Evolutionary conservation across 2,888 invertebrate genomes (phyloP).

Genomic region (Vanessa cardui): DNA sequence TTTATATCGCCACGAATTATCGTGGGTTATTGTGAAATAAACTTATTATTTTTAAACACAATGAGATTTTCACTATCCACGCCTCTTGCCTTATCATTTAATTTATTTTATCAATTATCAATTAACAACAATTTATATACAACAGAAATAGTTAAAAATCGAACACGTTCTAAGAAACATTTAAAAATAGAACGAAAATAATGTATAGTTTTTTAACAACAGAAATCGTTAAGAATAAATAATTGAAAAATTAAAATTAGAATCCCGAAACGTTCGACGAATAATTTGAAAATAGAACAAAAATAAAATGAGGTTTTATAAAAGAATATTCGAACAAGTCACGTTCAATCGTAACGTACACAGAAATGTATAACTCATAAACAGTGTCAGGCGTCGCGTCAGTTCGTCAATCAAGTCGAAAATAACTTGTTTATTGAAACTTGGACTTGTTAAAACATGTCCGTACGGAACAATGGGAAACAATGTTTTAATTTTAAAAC

Average conservation of each 20-base stretch:
- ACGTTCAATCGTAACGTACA: constrained; percentile 25
- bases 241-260: too few species aligned
- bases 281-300: constrained; percentile 3
- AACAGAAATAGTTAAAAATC: too few species aligned
- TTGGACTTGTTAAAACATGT: constrained; percentile 48
- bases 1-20: constrained; percentile 54
- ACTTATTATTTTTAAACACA: constrained; percentile 67
- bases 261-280: neutral
- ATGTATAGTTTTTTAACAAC: too few species aligned
- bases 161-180: too few species aligned
- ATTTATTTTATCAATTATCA: neutral
- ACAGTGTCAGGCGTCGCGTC: constrained; percentile 50
- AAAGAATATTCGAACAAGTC: constrained; percentile 14
- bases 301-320: constrained; percentile 7
- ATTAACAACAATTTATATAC: neutral
- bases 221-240: too few species aligned
- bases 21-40: constrained; percentile 69
- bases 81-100: neutral
- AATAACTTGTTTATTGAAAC: constrained; percentile 62
- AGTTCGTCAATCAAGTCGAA: constrained; percentile 62
- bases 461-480: constrained; percentile 31
- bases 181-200: too few species aligned
- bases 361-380: constrained; percentile 49
- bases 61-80: constrained; percentile 40
- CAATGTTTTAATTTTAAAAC: constrained; percentile 7